Evolutionary conservation across 2,888 invertebrate species (phyloP), one percentile per base, ranked within the genome.

Genomic region (Sturmia bella): DNA sequence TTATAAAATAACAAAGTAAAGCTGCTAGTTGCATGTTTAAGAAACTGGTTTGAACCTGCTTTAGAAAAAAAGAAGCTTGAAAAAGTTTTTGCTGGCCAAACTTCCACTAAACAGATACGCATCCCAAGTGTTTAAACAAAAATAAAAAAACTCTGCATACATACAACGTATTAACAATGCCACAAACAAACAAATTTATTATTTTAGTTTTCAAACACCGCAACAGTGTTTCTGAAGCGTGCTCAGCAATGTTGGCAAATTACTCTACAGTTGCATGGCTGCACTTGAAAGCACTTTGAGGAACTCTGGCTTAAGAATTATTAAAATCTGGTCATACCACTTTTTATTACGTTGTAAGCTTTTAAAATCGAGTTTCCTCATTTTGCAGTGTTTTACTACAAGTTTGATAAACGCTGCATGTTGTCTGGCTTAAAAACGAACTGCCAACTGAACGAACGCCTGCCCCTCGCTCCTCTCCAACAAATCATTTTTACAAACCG

Each of bases 31-130:
- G 74, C 78, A 48, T 78, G 70, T 75, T 82, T 75, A 74, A 59
- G 45, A 82, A 82, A 82, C 82, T 78, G 82, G 82, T 82, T 78
- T 78, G 64, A 78, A 82, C 74, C 82, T 82, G 82, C 70, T 78
- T 79, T 72, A 52, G n/a, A 66, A 63, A 68, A 66, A 80, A 78
- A 78, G 70, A 70, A 80, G 76, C 79, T 80, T 82, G 70, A 27
- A 17, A n/a, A 77, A 73, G 13, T 59, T 76, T 76, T 72, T 61
- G 66, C 45, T 77, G 50, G 64, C 73, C 77, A 69, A 81, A 76
- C 68, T 77, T 70, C 59, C 52, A 52, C 57, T 64, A 61, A 78
- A 61, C 74, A 70, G 82, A 74, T 78, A 82, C 82, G 82, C 82
- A 82, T 78, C 82, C 74, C 74, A 74, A 70, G 78, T 70, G 64